Evolutionary conservation across 2,888 invertebrate species (phyloP).

Genomic region (Amphipyra berbera): DNA sequence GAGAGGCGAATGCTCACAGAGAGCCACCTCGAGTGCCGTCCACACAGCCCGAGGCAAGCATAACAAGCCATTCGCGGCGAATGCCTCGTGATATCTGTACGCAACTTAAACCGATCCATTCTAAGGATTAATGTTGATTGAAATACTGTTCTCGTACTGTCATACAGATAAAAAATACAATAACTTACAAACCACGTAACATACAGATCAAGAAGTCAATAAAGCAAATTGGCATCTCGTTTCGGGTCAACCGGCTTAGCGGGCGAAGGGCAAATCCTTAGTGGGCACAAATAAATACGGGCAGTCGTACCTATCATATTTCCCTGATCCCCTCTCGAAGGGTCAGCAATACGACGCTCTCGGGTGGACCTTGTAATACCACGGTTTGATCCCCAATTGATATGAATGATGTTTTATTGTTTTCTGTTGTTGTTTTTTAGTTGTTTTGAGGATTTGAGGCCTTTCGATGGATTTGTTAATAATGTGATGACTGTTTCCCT

Average conservation of each 20-base stretch:
- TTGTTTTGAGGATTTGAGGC: slow-evolving; percentile 5
- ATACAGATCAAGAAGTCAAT: slow-evolving; percentile 76
- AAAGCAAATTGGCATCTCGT: slow-evolving; percentile 85
- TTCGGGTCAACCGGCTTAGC: slow-evolving; percentile 84
- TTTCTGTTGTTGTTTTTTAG: slow-evolving; percentile 55
- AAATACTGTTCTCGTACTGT: background rate
- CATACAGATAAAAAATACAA: slow-evolving; percentile 35
- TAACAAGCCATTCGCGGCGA: too few species aligned
- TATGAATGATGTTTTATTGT: slow-evolving; percentile 71
- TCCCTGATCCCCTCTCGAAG: slow-evolving; percentile 85
- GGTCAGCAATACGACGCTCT: slow-evolving; percentile 78
- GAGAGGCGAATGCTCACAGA: too few species aligned
- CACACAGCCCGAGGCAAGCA: too few species aligned
- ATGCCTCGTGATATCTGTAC: too few species aligned
- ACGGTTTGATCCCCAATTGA: slow-evolving; percentile 71
- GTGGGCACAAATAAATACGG: slow-evolving; percentile 87
- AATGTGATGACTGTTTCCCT: background rate
- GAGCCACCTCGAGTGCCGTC: too few species aligned
- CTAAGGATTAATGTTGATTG: too few species aligned
- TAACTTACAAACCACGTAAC: slow-evolving; percentile 58
- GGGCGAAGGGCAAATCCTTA: slow-evolving; percentile 83
- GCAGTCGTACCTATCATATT: slow-evolving; percentile 81
- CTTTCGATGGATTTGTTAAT: too few species aligned
- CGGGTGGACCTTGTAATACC: slow-evolving; percentile 67
- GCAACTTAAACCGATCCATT: too few species aligned